Evolutionary conservation across 2,888 invertebrate genomes (phyloP).

Genomic region (Drosophila yooni): DNA sequence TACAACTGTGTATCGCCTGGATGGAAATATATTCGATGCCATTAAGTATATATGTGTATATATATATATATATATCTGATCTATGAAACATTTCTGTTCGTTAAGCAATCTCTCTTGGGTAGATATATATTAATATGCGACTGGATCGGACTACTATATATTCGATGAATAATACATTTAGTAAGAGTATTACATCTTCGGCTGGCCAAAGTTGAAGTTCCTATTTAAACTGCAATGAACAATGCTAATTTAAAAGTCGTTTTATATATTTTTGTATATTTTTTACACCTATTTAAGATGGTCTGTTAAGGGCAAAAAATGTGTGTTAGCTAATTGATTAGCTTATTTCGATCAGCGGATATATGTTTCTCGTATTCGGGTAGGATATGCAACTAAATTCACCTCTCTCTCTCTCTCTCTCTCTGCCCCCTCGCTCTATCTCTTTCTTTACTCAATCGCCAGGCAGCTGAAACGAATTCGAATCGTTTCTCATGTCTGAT

Average conservation of each 20-base stretch:
- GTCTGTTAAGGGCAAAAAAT: constrained; percentile 40
- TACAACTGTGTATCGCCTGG: not conserved
- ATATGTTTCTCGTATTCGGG: constrained; percentile 49
- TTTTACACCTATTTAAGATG: constrained; percentile 54
- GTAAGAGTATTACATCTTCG: constrained; percentile 24
- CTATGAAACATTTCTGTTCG: not conserved
- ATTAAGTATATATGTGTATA: not conserved
- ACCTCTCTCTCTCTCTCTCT: constrained; percentile 34
- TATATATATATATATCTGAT: not conserved
- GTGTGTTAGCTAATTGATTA: constrained; percentile 26
- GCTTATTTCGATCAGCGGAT: constrained; percentile 53
- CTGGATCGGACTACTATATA: not conserved
- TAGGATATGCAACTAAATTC: constrained; percentile 81
- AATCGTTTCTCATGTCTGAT: constrained; percentile 9
- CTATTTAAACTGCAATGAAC: constrained; percentile 38
- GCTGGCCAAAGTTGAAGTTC: constrained; percentile 14
- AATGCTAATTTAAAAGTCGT: constrained; percentile 36
- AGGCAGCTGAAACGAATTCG: constrained; percentile 2
- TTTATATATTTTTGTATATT: constrained; percentile 16
- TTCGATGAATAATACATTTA: not conserved
- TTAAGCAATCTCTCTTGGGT: not conserved
- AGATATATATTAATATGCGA: not conserved
- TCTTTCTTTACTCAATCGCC: constrained; percentile 32
- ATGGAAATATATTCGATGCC: not conserved
- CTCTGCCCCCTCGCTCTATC: not conserved